phyloP scores from a whole-genome alignment of 2,888 invertebrate genomes.

The Parnassius glacialis region DNA sequence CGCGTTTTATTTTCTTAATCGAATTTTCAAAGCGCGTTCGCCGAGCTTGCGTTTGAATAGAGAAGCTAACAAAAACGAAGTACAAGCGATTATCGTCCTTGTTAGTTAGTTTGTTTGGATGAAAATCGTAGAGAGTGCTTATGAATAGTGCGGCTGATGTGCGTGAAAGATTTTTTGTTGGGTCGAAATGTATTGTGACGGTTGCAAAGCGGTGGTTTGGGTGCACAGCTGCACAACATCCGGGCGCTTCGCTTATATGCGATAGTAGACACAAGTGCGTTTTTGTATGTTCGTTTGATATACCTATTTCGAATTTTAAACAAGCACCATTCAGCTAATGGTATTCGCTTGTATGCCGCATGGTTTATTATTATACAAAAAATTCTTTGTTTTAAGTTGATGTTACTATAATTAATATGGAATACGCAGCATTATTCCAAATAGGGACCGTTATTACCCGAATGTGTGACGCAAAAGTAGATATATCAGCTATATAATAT shows the following conservation, averaged over 20 bases:
- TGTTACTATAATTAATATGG: no score
- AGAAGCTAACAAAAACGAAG: conserved; percentile 3
- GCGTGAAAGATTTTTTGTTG: conserved; percentile 44
- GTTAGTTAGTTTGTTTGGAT: neutral
- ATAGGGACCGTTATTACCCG: no score
- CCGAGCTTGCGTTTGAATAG: conserved; percentile 21
- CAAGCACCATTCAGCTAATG: conserved; percentile 13
- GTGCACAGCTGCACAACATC: conserved; percentile 67
- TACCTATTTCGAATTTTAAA: conserved; percentile 14
- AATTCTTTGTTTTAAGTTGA: no score
- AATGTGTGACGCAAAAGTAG: no score
- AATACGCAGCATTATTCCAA: no score
- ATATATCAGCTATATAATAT: no score
- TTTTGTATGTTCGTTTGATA: conserved; percentile 21
- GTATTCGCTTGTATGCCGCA: conserved; percentile 8
- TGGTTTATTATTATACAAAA: no score
- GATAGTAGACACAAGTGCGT: conserved; percentile 39
- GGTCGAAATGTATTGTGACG: conserved; percentile 30
- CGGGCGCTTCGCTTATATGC: conserved; percentile 43
- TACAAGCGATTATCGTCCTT: conserved; percentile 13
- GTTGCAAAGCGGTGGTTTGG: conserved; percentile 38
- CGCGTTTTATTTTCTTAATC: conserved; percentile 35
- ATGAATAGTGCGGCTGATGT: conserved; percentile 28
- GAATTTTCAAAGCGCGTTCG: conserved; percentile 23
- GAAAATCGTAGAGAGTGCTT: conserved; percentile 9